Base-by-base conservation (phyloP, 2,888 invertebrate species). In the Physocephala rufipes region DNA sequence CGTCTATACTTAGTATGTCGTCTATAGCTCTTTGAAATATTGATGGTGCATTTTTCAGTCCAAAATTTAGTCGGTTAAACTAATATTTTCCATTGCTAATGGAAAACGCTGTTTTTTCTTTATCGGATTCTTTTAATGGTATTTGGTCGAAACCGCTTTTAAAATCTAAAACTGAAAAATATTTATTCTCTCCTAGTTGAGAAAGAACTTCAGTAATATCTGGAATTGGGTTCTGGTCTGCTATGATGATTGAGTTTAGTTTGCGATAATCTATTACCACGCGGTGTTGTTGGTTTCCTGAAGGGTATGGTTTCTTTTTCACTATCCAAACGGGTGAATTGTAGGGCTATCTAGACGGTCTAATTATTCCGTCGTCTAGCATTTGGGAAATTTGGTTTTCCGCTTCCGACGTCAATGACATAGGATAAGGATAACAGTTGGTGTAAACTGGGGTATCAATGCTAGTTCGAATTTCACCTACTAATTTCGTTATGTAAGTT, bases 181-280 rank as follows among this genome's bases (percentile, higher is more conserved):
- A 47, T 28, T 62, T 7, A 28, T 70, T 70, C 16, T 47, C 47
- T 3, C 55, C 69, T 9, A 66, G 36, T 2, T 72, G 53, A 13
- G 63, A 45, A 9, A 71, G 28, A 15, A 73, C 73, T 19, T 71
- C 68, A n/a, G 47, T 47, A 21, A 72, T 73, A 16, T 73, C 71
- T 2, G 72, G 70, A 36, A 74, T 73, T 1, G 70, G 59, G 36
- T 73, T 70, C 64, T 21, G 55, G 30, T 67, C 71, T 0, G 71
- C 26, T n/a, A 68, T 71, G 13, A 66, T 71, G 1, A 73, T 16
- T 12, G 43, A 21, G 30, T 71, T 73, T 7, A 74, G 30, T 26
- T 71, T 74, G 13, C 71, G 30, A 58, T 70, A 74, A 9, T 73
- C 71, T 24, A 73, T 55, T 4, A 70, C 67, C 1, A 71, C 3